Conservation (phyloP, 2,888 invertebrate genomes). For the Psylliodes chrysocephalus region DNA sequence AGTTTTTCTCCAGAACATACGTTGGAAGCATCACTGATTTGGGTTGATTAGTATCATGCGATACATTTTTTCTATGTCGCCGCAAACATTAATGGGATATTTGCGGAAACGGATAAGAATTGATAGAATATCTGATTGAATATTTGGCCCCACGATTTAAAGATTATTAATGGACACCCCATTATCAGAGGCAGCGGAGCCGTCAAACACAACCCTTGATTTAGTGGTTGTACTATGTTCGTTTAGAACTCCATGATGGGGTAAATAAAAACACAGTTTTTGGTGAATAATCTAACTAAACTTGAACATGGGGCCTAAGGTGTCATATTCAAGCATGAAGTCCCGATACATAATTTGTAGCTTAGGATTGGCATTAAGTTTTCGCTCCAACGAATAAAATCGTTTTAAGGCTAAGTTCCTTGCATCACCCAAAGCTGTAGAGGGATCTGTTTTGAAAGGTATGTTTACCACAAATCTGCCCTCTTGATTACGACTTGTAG, state of each 20-base stretch:
- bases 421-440: not conserved
- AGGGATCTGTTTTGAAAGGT: not conserved
- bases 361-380: not conserved
- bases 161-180: conserved; percentile 4
- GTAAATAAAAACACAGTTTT: conserved; percentile 10
- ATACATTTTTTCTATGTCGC: too few relatives aligned
- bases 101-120: conserved; percentile 32
- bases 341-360: not conserved
- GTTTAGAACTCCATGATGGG: conserved; percentile 30
- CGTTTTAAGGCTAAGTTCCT: not conserved
- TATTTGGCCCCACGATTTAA: conserved; percentile 29
- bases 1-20: conserved; percentile 28
- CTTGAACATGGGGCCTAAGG: not conserved
- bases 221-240: conserved; percentile 27
- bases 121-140: conserved; percentile 34
- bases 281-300: not conserved
- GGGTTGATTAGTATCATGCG: conserved; percentile 24
- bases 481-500: not conserved
- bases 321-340: conserved; percentile 7
- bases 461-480: not conserved
- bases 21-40: conserved; percentile 27
- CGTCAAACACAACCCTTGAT: conserved; percentile 19
- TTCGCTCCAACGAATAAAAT: not conserved
- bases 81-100: conserved; percentile 19
- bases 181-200: not conserved